Evolutionary conservation across 2,888 invertebrate genomes (phyloP).

Genomic region (Himalopsyche japonica): DNA sequence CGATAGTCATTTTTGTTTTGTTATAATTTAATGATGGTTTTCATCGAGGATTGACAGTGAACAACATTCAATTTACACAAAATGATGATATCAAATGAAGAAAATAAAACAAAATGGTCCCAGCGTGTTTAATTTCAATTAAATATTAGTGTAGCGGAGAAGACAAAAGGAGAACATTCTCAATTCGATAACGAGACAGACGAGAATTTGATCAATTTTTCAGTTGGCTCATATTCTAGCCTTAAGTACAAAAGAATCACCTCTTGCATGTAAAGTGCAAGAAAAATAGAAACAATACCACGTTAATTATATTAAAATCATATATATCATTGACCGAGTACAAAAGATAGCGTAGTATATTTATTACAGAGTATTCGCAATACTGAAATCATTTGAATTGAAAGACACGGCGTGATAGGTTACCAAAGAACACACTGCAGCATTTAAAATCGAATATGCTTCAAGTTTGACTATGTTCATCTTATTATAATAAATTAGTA

Average conservation of each 20-base stretch:
- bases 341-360: neutral
- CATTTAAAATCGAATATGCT: neutral
- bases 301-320: neutral
- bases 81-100: neutral
- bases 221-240: neutral
- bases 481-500: neutral
- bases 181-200: neutral
- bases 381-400: slow-evolving; percentile 9
- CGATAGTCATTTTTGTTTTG: too few species aligned
- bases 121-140: neutral
- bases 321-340: slow-evolving; percentile 6
- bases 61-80: too few species aligned
- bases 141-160: neutral
- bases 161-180: neutral
- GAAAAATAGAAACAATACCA: neutral
- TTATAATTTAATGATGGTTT: too few species aligned
- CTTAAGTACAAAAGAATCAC: slow-evolving; percentile 22
- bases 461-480: neutral
- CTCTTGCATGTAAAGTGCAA: slow-evolving; percentile 30
- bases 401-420: slow-evolving; percentile 21
- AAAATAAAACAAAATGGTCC: neutral
- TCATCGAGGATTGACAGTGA: too few species aligned
- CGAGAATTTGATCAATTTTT: neutral
- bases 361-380: neutral
- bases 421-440: neutral